phyloP scores from a whole-genome alignment of 2,797 vertebrate species.

The Gobio occitaniae region DNA sequence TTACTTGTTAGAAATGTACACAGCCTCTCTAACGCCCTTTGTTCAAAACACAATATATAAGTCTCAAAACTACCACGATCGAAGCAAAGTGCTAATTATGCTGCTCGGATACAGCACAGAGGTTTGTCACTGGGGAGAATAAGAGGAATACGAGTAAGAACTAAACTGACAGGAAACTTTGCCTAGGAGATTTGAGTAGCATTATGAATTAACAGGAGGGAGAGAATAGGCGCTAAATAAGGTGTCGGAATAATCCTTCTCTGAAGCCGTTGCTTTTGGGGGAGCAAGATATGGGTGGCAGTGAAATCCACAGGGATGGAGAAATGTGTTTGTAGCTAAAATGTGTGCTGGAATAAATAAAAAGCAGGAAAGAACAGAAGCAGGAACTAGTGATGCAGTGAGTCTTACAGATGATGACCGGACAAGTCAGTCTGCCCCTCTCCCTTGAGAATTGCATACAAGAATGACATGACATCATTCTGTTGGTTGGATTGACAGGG shows the following conservation, averaged over 20 bases:
- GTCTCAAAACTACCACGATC: background rate
- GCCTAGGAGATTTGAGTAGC: constrained; percentile 37
- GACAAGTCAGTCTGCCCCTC: background rate
- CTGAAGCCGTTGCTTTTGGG: constrained; percentile 46
- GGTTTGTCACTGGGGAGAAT: constrained; percentile 33
- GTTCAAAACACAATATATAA: constrained; percentile 1
- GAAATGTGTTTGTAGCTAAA: constrained; percentile 45
- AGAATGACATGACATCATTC: constrained; percentile 16
- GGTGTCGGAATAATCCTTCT: constrained; percentile 54
- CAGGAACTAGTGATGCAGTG: constrained; percentile 29
- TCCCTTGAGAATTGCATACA: constrained; percentile 7
- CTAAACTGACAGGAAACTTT: constrained; percentile 39
- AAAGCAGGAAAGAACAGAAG: constrained; percentile 30
- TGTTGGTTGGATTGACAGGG: constrained; percentile 5
- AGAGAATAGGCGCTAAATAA: constrained; percentile 48
- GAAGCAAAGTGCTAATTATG: constrained; percentile 11
- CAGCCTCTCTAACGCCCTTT: constrained; percentile 9
- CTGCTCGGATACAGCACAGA: background rate
- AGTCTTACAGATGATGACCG: constrained; percentile 13
- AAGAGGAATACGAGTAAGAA: constrained; percentile 37
- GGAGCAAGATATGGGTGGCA: constrained; percentile 45
- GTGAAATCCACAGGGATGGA: constrained; percentile 41
- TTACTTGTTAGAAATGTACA: constrained; percentile 29
- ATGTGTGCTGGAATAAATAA: constrained; percentile 47
- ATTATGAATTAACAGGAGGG: constrained; percentile 36